Percentiles rank a stretch among this genome's conserved stretches.
phyloP scores from a whole-genome alignment of 2,113 vertebrate genomes.

The Lagenorhynchus albirostris region DNA sequence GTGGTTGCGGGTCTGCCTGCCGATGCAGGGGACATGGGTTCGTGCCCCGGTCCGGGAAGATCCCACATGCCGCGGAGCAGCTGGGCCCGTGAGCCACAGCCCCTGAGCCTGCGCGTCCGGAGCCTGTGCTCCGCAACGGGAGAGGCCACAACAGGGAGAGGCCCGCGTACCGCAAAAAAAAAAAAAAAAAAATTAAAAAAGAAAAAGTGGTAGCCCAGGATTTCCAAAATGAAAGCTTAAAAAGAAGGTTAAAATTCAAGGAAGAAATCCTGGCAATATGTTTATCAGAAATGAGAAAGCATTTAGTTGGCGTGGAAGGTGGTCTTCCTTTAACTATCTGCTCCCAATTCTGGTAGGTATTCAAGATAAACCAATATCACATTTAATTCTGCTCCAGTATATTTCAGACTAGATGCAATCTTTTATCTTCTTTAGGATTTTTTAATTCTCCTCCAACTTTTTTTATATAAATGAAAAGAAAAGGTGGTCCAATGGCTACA shows the following conservation, averaged over 20 bases:
- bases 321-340: neutral
- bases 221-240: neutral
- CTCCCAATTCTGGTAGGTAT: neutral
- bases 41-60: too few relatives aligned
- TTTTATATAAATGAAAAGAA: neutral
- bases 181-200: too few relatives aligned
- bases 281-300: neutral
- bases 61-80: too few relatives aligned
- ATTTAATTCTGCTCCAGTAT: neutral
- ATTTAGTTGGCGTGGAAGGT: rapidly evolving
- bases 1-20: too few relatives aligned
- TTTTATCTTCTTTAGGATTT: neutral
- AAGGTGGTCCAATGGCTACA: neutral
- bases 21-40: too few relatives aligned
- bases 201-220: neutral
- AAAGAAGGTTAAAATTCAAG: neutral
- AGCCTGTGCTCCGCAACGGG: too few relatives aligned
- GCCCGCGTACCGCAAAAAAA: too few relatives aligned
- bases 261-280: neutral
- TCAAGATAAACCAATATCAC: neutral
- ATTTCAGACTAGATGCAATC: neutral
- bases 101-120: too few relatives aligned
- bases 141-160: too few relatives aligned
- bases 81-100: too few relatives aligned
- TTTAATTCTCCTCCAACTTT: neutral